Evolutionary conservation across 2,888 invertebrate species (phyloP), one percentile per base, ranked within the genome.

Genomic region (Eupithecia tripunctaria): DNA sequence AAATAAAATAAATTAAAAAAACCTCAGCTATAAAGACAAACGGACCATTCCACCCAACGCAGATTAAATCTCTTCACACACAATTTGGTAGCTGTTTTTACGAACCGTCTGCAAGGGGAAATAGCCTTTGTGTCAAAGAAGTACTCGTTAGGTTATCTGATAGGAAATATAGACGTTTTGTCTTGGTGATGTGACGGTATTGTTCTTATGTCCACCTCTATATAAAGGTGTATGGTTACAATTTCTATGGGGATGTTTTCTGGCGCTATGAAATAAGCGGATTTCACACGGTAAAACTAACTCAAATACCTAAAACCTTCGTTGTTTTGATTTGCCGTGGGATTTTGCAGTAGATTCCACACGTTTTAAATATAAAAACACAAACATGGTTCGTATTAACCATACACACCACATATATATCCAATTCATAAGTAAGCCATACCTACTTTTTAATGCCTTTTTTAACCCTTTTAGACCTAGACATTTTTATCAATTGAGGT

Each of bases 51-150:
- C 85, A 86, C 86, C 86, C 86, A 87, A 87, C 84, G 82, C 86
- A 88, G 89, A 89, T 90, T 88, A 90, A 90, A 88, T 89, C 87
- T 88, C 86, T 88, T 90, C 85, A 89, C 89, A 89, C 89, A 80
- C 90, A 89, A 91, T 91, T 90, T 89, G 86, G 83, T 82, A 83
- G 67, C 71, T 51, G 71, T 74, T 74, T 71, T 74, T 74, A 74
- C 56, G 29, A 71, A 66, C 60, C 21, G 66, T 67, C 67, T 71
- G 74, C 67, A 69, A 71, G 67, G 69, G 51, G 69, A 71, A 69
- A 71, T 74, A 84, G 80, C 80, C 81, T 84, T 82, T 74, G 56
- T 71, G 27, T 47, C 66, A 51, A 41, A 18, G 43, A 51, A 38
- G 68, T 47, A 43, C 43, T 68, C 82, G 82, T 86, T 83, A 84